These are phyloP conservation scores for Syncerus caffer DNA, from an alignment of 2,797 vertebrate genomes.

Conservation along the genomic window DNA sequence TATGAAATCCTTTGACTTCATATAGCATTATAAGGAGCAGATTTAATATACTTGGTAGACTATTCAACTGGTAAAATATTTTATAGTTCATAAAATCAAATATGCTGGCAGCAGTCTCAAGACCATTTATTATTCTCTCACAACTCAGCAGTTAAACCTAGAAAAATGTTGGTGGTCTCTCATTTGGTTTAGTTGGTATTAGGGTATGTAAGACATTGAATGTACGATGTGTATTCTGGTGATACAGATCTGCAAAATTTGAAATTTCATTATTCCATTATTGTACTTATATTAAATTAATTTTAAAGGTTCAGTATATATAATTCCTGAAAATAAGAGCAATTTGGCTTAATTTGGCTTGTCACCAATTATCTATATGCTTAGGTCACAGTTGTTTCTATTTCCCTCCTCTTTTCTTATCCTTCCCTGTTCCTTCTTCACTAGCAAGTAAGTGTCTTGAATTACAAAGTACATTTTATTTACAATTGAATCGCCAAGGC, in stretches of 20 bases:
- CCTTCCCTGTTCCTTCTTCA: not conserved
- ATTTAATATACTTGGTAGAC: slow-evolving; percentile 58
- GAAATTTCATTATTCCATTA: not conserved
- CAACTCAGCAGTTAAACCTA: not conserved
- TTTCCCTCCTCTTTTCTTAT: not conserved
- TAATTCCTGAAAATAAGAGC: not conserved
- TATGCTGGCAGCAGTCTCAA: slow-evolving; percentile 44
- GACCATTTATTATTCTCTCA: slow-evolving; percentile 32
- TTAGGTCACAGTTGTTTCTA: not conserved
- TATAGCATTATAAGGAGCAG: slow-evolving; percentile 19
- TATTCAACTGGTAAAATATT: slow-evolving; percentile 52
- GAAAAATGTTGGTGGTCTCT: not conserved
- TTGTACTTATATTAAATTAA: not conserved
- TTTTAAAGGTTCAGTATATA: not conserved
- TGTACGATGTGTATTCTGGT: not conserved
- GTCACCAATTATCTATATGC: not conserved
- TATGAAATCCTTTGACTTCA: slow-evolving; percentile 63
- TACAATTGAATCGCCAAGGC: not conserved
- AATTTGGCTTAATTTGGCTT: not conserved
- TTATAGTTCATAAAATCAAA: slow-evolving; percentile 66
- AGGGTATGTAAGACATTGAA: not conserved
- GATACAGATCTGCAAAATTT: not conserved
- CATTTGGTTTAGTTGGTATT: not conserved
- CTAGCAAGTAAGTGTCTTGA: not conserved
- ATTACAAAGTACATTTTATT: not conserved